A percentile compares a stretch with the other conserved stretches of the same genome.
These are phyloP conservation scores for Mus caroli DNA, from an alignment of 2,797 vertebrate species.

Conservation along the genomic window DNA sequence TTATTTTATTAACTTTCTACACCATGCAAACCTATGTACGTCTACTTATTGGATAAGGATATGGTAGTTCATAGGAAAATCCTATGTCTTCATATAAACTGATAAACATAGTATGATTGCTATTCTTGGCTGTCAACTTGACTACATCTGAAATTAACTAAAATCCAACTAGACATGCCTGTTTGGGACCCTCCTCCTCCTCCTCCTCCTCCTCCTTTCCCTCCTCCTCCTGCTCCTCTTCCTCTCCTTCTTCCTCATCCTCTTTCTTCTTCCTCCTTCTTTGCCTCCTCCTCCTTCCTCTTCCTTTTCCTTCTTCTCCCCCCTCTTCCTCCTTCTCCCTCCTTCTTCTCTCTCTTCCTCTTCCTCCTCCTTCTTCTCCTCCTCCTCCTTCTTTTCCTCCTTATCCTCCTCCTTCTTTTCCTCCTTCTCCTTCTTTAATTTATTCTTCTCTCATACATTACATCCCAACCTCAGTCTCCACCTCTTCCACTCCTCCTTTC, in stretches of 20 bases:
- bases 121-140: background rate
- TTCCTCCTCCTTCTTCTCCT: background rate
- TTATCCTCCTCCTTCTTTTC: too few species aligned
- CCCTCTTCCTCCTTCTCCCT: too few species aligned
- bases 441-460: background rate
- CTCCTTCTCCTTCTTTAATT: background rate
- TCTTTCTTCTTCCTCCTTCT: too few species aligned
- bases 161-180: background rate
- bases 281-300: background rate
- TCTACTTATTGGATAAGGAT: background rate
- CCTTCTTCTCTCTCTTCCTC: too few species aligned
- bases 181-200: too few species aligned
- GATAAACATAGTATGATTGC: background rate
- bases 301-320: background rate
- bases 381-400: too few species aligned
- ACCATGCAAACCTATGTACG: constrained; percentile 50
- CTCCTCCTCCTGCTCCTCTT: background rate
- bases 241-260: background rate
- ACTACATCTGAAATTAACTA: background rate
- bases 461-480: background rate
- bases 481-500: background rate
- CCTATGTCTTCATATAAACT: background rate
- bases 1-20: background rate
- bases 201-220: too few species aligned
- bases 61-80: background rate